These are phyloP conservation scores for Anguilla marmorata DNA, from an alignment of 2,797 vertebrate genomes.

Conservation along the genomic window DNA sequence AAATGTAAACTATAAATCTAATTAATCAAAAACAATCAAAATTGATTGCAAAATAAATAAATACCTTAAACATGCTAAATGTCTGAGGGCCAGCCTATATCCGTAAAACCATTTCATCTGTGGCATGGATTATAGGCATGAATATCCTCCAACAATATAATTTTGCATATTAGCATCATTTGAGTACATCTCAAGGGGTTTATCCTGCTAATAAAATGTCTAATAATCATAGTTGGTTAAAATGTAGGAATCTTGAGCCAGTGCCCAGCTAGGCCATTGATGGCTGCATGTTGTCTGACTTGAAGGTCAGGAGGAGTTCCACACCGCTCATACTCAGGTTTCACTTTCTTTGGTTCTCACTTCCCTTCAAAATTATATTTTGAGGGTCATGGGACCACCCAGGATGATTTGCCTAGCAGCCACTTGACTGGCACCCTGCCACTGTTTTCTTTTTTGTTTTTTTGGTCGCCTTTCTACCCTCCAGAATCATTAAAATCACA, in stretches of 20 bases:
- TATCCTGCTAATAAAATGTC: neutral
- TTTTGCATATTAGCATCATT: neutral
- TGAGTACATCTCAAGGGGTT: neutral
- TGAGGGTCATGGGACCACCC: slow-evolving; percentile 20
- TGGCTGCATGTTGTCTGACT: too few species aligned
- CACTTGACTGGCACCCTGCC: neutral
- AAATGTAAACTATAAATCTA: too few species aligned
- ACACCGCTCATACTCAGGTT: neutral
- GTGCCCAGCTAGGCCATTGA: neutral
- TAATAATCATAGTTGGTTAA: neutral
- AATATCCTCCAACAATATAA: neutral
- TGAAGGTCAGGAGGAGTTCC: neutral
- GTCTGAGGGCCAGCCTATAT: neutral
- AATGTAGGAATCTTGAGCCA: neutral
- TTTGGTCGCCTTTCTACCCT: slow-evolving; percentile 4
- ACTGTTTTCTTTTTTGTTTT: neutral
- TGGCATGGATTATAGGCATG: neutral
- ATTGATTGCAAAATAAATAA: too few species aligned
- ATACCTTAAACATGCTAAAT: too few species aligned
- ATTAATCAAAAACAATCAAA: too few species aligned
- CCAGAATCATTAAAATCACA: slow-evolving; percentile 30
- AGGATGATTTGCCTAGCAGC: neutral
- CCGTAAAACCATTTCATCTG: neutral
- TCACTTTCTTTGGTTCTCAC: neutral
- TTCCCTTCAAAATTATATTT: neutral